Evolutionary conservation across 2,113 vertebrate species (phyloP), one percentile per base, ranked within the genome.

Genomic region (Mormoops blainvillei): DNA sequence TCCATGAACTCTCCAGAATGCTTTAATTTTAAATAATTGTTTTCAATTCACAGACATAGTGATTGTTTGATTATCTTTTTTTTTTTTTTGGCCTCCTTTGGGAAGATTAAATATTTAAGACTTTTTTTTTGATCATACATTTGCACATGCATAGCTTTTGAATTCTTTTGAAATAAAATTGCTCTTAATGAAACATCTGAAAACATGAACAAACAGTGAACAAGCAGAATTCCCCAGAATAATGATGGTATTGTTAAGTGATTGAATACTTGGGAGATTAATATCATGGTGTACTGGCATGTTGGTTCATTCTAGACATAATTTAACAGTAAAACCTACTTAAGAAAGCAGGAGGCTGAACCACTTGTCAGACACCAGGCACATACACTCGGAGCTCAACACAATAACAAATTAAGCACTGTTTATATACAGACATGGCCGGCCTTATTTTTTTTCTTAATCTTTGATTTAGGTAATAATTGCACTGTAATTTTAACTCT

Each of bases 231-330:
- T 97, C 73, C 68, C 45, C 56, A 93, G 78, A 97, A 98, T 97
- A 98, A 98, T 97, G 97, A 97, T 71, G 78, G 95, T 96, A 96
- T 98, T 98, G 96, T 98, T 94, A 97, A 96, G 89, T 93, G 97
- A 97, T 43, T 98, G 98, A 97, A 91, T 97, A 94, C 95, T 98
- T 98, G 58, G 89, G 97, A 98, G 97, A 98, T 98, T 97, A 94
- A 90, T 98, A 92, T 98, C 96, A 90, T 54, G 92, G 97, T 96
- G 89, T 87, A 86, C 95, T 97, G 97, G 96, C 97, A 90, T 95
- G 86, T 95, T 95, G 90, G 82, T 93, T 97, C 96, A 92, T 97
- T 97, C 68, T 90, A 96, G 93, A 94, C 87, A 65, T 92, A 97
- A 95, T 97, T 97, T 97, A 98, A 96, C 94, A 97, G 97, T 97